phyloP scores from a whole-genome alignment of 2,888 invertebrate genomes.

The Leptinotarsa rubiginosa region DNA sequence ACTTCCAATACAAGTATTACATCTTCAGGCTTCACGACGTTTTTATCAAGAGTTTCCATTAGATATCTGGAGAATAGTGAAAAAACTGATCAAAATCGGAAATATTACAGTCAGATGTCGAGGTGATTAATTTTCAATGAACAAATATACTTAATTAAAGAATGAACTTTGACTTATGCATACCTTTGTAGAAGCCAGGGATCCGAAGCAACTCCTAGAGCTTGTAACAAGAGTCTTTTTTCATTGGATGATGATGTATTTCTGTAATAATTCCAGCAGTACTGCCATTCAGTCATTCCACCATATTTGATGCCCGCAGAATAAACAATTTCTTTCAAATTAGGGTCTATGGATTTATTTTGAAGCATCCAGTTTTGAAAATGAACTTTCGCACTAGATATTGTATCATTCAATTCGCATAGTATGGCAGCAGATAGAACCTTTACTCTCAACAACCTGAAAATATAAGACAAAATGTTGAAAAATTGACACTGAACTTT shows the following conservation, averaged over 20 bases:
- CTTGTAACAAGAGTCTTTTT: constrained; percentile 76
- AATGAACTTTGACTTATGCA: constrained; percentile 12
- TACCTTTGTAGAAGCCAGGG: constrained; percentile 86
- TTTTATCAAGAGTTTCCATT: constrained; percentile 77
- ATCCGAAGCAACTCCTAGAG: constrained; percentile 78
- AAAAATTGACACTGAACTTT: too few species aligned
- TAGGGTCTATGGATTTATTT: constrained; percentile 76
- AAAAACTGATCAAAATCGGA: too few species aligned
- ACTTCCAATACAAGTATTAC: constrained; percentile 78
- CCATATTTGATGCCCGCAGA: constrained; percentile 78
- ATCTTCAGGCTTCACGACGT: constrained; percentile 77
- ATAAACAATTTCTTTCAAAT: constrained; percentile 79
- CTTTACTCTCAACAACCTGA: constrained; percentile 78
- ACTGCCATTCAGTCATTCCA: constrained; percentile 80
- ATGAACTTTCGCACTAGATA: constrained; percentile 75
- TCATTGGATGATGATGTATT: constrained; percentile 78
- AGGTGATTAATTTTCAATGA: too few species aligned
- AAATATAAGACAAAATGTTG: constrained; percentile 34
- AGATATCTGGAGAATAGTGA: constrained; percentile 73
- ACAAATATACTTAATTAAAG: neutral
- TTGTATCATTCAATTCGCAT: constrained; percentile 77
- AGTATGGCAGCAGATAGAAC: constrained; percentile 80
- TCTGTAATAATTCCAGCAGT: constrained; percentile 80
- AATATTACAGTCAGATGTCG: too few species aligned
- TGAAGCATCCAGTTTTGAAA: constrained; percentile 80